Percentiles rank a stretch among this genome's conserved stretches.
These are phyloP conservation scores for Vireo griseus DNA, from an alignment of 2,797 vertebrate species.

Conservation along the genomic window DNA sequence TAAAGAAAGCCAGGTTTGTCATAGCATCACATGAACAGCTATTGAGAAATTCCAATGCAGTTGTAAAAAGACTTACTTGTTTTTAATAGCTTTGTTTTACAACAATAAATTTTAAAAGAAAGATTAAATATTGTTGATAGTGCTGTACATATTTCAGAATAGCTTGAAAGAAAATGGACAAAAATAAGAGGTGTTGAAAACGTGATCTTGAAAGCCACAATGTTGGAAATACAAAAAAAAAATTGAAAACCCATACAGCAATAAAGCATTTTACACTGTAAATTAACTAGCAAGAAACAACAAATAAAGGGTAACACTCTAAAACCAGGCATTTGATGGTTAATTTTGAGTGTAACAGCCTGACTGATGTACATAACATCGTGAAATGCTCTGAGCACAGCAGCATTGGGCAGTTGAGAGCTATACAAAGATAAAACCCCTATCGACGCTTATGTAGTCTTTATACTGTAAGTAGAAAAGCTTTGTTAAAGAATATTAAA, in stretches of 20 bases:
- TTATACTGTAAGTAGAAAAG: slow-evolving; percentile 24
- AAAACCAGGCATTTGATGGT: slow-evolving; percentile 76
- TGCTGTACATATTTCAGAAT: slow-evolving; percentile 77
- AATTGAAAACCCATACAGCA: slow-evolving; percentile 22
- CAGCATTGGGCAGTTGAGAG: not conserved
- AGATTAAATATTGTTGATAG: slow-evolving; percentile 79
- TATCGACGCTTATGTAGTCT: not conserved
- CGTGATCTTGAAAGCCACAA: slow-evolving; percentile 48
- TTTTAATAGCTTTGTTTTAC: slow-evolving; percentile 63
- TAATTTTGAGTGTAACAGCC: slow-evolving; percentile 29
- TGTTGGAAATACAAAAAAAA: slow-evolving; percentile 12
- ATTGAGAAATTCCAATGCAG: slow-evolving; percentile 77
- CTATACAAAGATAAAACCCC: slow-evolving; percentile 14
- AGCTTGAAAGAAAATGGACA: slow-evolving; percentile 76
- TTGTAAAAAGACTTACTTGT: slow-evolving; percentile 67
- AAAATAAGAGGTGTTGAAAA: slow-evolving; percentile 75
- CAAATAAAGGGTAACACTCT: slow-evolving; percentile 70
- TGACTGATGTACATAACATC: not conserved
- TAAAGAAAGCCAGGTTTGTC: slow-evolving; percentile 68
- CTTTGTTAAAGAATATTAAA: slow-evolving; percentile 36
- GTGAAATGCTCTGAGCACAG: slow-evolving; percentile 23
- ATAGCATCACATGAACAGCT: slow-evolving; percentile 71
- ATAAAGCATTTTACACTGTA: slow-evolving; percentile 52
- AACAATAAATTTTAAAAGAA: slow-evolving; percentile 67
- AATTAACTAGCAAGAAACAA: slow-evolving; percentile 69